Percentiles rank a stretch among this genome's conserved stretches.
These are phyloP conservation scores for Amphimallon solstitiale DNA, from an alignment of 2,888 invertebrate genomes.

Conservation along the genomic window DNA sequence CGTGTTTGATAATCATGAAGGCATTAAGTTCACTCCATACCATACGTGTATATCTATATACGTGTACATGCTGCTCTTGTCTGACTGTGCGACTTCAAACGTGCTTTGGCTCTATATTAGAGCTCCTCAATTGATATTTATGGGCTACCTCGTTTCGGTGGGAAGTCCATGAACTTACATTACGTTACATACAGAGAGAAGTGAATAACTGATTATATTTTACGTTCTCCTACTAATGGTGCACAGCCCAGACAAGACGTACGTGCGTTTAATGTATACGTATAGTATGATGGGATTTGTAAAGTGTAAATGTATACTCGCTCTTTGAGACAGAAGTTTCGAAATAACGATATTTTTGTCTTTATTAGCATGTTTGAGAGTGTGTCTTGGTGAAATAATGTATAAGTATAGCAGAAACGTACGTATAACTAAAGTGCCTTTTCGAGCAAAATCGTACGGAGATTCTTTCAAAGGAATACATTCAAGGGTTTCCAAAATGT, in stretches of 20 bases:
- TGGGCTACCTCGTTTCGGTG: conserved; percentile 21
- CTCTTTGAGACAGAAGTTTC: conserved; percentile 8
- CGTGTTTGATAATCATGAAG: conserved; percentile 19
- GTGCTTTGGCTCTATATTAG: conserved; percentile 18
- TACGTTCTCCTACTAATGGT: too few species aligned
- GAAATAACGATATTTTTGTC: conserved; percentile 22
- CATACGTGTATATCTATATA: background rate
- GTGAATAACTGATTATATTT: background rate
- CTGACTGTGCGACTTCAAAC: conserved; percentile 18
- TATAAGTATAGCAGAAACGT: conserved; percentile 1
- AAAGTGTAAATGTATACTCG: conserved; percentile 14
- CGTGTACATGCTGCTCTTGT: conserved; percentile 6
- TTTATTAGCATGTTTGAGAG: conserved; percentile 15
- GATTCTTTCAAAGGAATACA: conserved; percentile 1
- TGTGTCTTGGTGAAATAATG: conserved; percentile 12
- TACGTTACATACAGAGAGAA: conserved; percentile 10
- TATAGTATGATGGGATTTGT: conserved; percentile 3
- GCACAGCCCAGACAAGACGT: background rate
- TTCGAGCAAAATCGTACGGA: background rate
- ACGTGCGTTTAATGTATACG: background rate
- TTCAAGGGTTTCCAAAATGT: too few species aligned
- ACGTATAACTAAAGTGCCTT: conserved; percentile 7
- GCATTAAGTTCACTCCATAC: conserved; percentile 14
- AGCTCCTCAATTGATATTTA: conserved; percentile 27
- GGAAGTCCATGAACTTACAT: conserved; percentile 18